Conservation (phyloP, 2,797 vertebrate genomes). For the Pteronotus mesoamericanus region DNA sequence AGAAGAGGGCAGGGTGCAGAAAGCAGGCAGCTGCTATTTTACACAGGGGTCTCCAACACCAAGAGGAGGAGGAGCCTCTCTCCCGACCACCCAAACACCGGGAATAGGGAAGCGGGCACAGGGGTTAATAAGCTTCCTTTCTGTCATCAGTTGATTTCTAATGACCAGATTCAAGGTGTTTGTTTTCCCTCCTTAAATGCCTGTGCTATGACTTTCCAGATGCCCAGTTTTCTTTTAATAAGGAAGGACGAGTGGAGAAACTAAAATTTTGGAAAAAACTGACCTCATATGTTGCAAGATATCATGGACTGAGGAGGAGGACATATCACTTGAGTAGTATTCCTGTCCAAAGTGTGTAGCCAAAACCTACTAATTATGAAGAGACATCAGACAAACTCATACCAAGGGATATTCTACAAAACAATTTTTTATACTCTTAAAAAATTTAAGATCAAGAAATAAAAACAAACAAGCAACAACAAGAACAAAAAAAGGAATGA, state of each 20-base stretch:
- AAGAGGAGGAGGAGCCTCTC: constrained; percentile 29
- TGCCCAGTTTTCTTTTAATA: neutral
- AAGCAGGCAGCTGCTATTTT: neutral
- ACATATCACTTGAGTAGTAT: neutral
- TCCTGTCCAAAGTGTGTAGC: neutral
- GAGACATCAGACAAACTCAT: neutral
- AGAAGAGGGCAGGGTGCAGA: neutral
- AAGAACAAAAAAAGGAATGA: neutral
- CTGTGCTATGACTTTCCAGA: neutral
- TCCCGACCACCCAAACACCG: neutral
- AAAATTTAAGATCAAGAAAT: neutral
- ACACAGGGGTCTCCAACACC: neutral
- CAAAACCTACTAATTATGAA: neutral
- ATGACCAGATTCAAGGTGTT: neutral
- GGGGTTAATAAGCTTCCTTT: constrained; percentile 23
- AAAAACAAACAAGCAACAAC: neutral
- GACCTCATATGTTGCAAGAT: neutral
- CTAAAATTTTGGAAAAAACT: neutral
- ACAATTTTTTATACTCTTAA: neutral
- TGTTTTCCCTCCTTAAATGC: neutral
- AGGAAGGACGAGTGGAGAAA: neutral
- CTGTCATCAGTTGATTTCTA: neutral
- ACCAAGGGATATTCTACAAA: neutral
- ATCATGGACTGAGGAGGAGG: neutral
- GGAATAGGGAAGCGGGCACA: neutral